Evolutionary conservation across 2,888 invertebrate genomes (phyloP).

Genomic region (Cephalotes varians): DNA sequence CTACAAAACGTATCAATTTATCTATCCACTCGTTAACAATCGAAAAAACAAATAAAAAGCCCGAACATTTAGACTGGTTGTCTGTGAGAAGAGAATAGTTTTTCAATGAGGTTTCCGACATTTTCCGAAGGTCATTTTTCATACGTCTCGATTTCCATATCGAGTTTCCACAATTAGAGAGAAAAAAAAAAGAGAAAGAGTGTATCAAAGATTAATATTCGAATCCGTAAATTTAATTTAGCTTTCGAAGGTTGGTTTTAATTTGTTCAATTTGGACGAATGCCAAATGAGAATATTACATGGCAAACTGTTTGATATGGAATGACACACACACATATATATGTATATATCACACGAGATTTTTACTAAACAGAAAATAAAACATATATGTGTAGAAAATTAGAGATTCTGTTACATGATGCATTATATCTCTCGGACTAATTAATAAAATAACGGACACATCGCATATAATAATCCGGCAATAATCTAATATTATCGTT

Average conservation of each 20-base stretch:
- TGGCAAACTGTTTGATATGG: not conserved
- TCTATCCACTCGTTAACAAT: slow-evolving; percentile 16
- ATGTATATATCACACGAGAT: not conserved
- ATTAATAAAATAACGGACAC: slow-evolving; percentile 33
- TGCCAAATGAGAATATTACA: slow-evolving; percentile 9
- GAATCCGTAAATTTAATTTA: slow-evolving; percentile 31
- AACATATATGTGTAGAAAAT: not conserved
- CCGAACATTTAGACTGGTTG: not conserved
- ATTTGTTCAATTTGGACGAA: not conserved
- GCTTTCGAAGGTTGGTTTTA: not conserved
- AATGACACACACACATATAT: not conserved
- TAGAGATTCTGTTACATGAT: not conserved
- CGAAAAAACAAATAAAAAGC: slow-evolving; percentile 4
- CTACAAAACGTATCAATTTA: slow-evolving; percentile 14
- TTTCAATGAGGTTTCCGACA: not conserved
- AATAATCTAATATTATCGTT: slow-evolving; percentile 29
- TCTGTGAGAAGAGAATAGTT: not conserved
- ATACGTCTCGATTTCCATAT: not conserved
- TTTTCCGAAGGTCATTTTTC: not conserved
- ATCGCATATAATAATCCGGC: slow-evolving; percentile 12
- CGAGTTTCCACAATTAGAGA: not conserved
- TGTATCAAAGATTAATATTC: slow-evolving; percentile 18
- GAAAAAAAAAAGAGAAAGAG: not conserved
- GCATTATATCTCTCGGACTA: slow-evolving; percentile 9
- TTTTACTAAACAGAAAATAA: slow-evolving; percentile 21